Percentiles rank a stretch among this genome's conserved stretches.
phyloP scores from a whole-genome alignment of 2,797 vertebrate genomes.

The Falco biarmicus region DNA sequence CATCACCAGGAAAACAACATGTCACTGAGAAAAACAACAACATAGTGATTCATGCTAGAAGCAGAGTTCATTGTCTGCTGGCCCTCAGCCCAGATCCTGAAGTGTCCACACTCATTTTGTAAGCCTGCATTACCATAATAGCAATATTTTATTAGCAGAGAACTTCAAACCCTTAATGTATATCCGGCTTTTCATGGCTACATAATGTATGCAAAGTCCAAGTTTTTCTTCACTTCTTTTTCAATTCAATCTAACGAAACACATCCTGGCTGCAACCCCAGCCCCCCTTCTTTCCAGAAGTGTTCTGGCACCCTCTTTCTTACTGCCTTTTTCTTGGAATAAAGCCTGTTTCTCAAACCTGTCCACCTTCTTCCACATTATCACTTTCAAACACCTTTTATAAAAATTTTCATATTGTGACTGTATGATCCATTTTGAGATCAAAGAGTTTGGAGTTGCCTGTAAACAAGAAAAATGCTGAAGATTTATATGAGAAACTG shows the following conservation, averaged over 20 bases:
- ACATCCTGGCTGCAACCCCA: background rate
- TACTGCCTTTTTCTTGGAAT: background rate
- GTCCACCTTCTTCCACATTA: background rate
- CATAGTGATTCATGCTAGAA: background rate
- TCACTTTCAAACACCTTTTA: background rate
- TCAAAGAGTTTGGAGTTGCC: background rate
- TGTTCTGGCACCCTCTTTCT: background rate
- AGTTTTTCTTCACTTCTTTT: background rate
- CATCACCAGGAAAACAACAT: background rate
- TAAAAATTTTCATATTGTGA: background rate
- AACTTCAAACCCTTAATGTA: background rate
- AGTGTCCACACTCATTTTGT: background rate
- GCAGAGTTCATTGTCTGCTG: conserved; percentile 9
- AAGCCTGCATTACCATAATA: background rate
- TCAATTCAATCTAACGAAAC: background rate
- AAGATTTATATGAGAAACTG: background rate
- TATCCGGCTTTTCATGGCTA: background rate
- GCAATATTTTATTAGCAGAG: background rate
- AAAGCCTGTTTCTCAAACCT: background rate
- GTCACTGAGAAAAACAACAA: background rate
- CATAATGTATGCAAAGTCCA: background rate
- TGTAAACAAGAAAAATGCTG: background rate
- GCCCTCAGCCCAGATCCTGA: conserved; percentile 5
- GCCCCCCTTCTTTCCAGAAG: background rate
- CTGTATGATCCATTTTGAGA: background rate